Percentiles rank a stretch among this genome's conserved stretches.
Conservation (phyloP, 2,113 vertebrate species). For the Dicrurus megarhynchus region DNA sequence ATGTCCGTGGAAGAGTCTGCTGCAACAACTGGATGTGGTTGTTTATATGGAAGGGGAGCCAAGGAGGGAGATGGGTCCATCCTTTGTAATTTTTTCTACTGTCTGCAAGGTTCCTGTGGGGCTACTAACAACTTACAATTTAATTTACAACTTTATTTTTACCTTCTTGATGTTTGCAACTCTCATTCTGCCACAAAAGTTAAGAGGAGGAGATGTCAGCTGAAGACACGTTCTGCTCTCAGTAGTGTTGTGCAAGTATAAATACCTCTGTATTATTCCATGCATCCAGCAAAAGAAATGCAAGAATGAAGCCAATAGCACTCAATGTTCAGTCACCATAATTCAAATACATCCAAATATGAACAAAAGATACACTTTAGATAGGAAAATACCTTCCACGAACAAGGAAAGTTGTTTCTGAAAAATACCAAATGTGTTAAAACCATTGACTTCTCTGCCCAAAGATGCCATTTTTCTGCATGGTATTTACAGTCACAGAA, state of each 20-base stretch:
- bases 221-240: not conserved
- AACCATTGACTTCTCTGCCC: not conserved
- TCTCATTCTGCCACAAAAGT: not conserved
- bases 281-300: not conserved
- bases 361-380: not conserved
- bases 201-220: not conserved
- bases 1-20: not conserved
- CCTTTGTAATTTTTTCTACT: not conserved
- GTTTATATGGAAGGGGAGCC: not conserved
- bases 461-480: not conserved
- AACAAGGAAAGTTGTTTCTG: not conserved
- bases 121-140: not conserved
- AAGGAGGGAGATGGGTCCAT: not conserved
- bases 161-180: not conserved
- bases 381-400: not conserved
- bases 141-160: not conserved
- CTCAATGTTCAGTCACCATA: not conserved
- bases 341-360: not conserved
- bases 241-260: not conserved
- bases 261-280: not conserved
- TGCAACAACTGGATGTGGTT: not conserved
- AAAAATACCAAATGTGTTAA: not conserved
- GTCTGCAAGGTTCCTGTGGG: not conserved
- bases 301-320: not conserved
- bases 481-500: not conserved